Conservation (phyloP, 2,888 invertebrate genomes). For the Therioaphis trifolii region DNA sequence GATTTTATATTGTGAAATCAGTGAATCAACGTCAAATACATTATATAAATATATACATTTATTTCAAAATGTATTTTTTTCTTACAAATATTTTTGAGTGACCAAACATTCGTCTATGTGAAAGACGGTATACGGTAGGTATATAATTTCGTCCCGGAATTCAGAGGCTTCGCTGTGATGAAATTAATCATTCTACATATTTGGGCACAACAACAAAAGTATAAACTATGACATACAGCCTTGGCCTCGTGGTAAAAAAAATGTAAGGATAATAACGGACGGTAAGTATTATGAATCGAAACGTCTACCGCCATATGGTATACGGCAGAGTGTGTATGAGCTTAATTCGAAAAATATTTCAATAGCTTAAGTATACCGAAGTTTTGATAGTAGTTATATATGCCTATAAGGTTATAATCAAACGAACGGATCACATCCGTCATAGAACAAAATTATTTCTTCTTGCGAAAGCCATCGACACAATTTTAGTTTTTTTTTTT, state of each 20-base stretch:
- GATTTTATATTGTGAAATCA: not conserved
- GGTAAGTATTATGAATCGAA: not conserved
- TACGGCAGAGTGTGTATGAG: no score
- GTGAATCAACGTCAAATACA: not conserved
- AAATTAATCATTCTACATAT: slow-evolving; percentile 44
- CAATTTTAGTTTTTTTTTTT: not conserved
- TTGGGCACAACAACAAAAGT: slow-evolving; percentile 17
- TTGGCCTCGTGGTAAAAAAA: slow-evolving; percentile 7
- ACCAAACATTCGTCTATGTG: not conserved
- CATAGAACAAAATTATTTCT: slow-evolving; percentile 13
- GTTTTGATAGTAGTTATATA: not conserved
- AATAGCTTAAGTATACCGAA: not conserved
- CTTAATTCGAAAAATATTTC: not conserved
- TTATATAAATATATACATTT: no score
- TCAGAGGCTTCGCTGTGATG: not conserved
- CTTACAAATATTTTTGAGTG: not conserved
- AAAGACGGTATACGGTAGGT: not conserved
- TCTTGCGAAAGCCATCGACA: not conserved
- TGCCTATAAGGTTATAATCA: not conserved
- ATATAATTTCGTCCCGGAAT: slow-evolving; percentile 4
- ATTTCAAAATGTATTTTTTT: not conserved
- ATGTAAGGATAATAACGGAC: not conserved
- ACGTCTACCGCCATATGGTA: slow-evolving; percentile 17
- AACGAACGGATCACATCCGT: not conserved
- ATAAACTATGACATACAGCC: slow-evolving; percentile 11